Evolutionary conservation across 2,888 invertebrate genomes (phyloP).

Genomic region (Branchipolynoe longqiensis): DNA sequence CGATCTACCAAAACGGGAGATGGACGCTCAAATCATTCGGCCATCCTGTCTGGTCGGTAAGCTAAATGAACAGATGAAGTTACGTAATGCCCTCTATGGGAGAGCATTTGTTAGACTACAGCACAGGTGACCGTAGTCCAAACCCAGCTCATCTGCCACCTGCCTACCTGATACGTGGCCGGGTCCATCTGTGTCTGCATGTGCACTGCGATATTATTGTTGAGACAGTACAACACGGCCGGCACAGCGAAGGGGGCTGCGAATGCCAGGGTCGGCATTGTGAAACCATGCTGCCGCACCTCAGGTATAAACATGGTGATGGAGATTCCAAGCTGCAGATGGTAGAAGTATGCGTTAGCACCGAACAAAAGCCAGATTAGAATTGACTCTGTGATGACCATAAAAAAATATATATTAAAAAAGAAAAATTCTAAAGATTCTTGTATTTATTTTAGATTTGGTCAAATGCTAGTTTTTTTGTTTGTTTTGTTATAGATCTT

Average conservation of each 20-base stretch:
- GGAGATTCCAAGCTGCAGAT: slow-evolving; percentile 70
- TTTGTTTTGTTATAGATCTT: no score
- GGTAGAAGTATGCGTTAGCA: slow-evolving; percentile 25
- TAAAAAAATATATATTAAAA: neutral
- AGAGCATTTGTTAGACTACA: no score
- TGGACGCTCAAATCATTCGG: no score
- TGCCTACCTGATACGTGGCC: slow-evolving; percentile 80
- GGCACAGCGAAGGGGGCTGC: slow-evolving; percentile 78
- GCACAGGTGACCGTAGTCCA: no score
- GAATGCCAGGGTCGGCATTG: slow-evolving; percentile 62
- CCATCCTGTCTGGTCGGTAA: no score
- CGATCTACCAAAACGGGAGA: no score
- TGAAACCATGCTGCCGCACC: slow-evolving; percentile 62
- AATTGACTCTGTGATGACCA: neutral
- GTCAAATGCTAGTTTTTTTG: no score
- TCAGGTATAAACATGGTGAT: slow-evolving; percentile 68
- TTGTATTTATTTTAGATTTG: neutral
- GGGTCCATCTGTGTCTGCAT: slow-evolving; percentile 82
- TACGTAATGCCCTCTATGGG: no score
- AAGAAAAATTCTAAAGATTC: neutral
- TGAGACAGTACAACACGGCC: slow-evolving; percentile 79
- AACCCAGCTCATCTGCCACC: no score
- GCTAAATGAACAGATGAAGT: no score
- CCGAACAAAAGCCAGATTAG: neutral
- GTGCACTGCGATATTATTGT: slow-evolving; percentile 80